Base-by-base conservation (phyloP, 2,797 vertebrate species). In the Rhynchotus rufescens region DNA sequence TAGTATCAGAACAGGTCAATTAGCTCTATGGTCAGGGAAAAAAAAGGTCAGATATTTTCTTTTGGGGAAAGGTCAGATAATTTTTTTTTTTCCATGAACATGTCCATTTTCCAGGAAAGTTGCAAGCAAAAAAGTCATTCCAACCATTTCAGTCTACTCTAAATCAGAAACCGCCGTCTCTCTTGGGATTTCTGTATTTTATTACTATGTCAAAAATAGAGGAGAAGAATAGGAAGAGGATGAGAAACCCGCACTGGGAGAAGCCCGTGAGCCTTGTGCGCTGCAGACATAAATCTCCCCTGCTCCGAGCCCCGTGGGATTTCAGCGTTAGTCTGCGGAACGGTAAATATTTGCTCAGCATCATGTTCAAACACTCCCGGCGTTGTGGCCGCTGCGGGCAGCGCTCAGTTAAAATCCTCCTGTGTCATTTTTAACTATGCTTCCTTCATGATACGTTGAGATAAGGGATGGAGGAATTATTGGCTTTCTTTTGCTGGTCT, bases 331-430 rank as follows among this genome's bases (percentile, higher is more conserved):
- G 71, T 67, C 85, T 16, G 2, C 1, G 3, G 47, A 67, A 80
- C 44, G 82, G 85, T 76, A 84, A 94, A 95, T 89, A 28, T 95
- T 95, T 94, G 87, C 83, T 88, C 61, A 61, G 61, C 15, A 93
- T 64, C 4, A 0, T 77, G 73, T 95, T 85, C 90, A 94, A 94
- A 93, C 75, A 74, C 40, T 64, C 49, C 9, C 64, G 89, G 71
- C 40, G 6, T 88, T 94, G 62, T 82, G 88, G 88, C 88, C 88
- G n/a, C 36, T 14, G 10, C 12, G 22, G 16, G 22, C 12, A 42
- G 28, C 26, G 15, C 78, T 86, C 85, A 10, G 86, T 84, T 84
- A 61, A 84, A 93, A 84, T 65, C 88, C 66, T 90, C 42, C 26
- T 4, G 57, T 0, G 0, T 34, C 71, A 30, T 71, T 92, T 90